Conservation (phyloP, 2,113 vertebrate species). For the Catharus fuscescens region DNA sequence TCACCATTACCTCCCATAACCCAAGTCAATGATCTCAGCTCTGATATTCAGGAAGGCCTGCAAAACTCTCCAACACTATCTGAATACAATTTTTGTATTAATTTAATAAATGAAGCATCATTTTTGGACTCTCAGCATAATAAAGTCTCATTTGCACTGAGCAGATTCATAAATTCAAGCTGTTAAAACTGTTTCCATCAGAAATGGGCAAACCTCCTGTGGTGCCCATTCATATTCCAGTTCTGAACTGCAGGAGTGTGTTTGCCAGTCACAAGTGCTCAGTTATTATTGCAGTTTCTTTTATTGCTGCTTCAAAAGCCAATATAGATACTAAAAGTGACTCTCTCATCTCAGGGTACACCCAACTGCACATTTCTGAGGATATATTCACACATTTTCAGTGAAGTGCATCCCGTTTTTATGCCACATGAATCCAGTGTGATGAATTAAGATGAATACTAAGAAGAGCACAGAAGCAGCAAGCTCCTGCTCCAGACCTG, state of each 20-base stretch:
- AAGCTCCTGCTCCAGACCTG: neutral
- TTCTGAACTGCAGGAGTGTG: constrained; percentile 57
- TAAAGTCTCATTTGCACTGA: constrained; percentile 71
- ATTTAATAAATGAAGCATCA: constrained; percentile 75
- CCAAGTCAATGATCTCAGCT: neutral
- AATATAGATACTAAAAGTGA: neutral
- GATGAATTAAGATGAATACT: constrained; percentile 54
- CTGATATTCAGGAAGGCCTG: constrained; percentile 22
- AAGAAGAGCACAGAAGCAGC: neutral
- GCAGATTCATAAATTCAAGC: constrained; percentile 72
- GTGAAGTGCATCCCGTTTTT: constrained; percentile 35
- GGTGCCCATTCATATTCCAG: constrained; percentile 61
- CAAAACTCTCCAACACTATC: constrained; percentile 19
- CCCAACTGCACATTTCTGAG: neutral
- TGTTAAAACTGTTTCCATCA: constrained; percentile 74
- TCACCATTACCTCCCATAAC: neutral
- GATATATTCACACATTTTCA: constrained; percentile 20
- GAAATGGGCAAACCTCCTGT: constrained; percentile 54
- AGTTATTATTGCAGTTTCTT: constrained; percentile 56
- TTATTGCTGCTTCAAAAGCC: constrained; percentile 54
- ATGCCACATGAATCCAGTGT: constrained; percentile 7
- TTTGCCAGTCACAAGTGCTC: constrained; percentile 49
- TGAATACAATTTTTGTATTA: constrained; percentile 61
- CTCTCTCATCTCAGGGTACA: constrained; percentile 53
- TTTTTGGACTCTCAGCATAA: constrained; percentile 72